Base-by-base conservation (phyloP, 2,888 invertebrate species). In the Polydrusus cervinus region DNA sequence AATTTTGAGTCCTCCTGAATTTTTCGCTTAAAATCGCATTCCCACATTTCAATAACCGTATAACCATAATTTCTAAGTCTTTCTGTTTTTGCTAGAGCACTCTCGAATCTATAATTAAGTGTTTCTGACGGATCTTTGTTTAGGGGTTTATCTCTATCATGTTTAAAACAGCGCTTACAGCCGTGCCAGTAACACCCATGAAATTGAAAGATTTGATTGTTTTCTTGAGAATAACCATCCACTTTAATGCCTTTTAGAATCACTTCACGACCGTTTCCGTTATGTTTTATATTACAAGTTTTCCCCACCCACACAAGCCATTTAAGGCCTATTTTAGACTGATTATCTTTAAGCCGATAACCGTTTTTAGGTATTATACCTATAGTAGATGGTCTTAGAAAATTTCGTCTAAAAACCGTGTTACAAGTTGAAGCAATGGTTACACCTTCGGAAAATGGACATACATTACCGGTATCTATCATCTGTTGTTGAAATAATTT, bases 381-480 rank as follows among this genome's bases (percentile, higher is more conserved):
- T 40, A 40, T 40, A 40, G 68, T 16, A 74, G 82, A 57, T 5
- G 76, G 45, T 74, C 81, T 74, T 10, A 83, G 67, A 75, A 81
- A 82, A 16, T 83, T 81, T 47, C 78, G 77, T 10, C 80, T 47
- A 61, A 74, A 82, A 3, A 81, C 73, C 43, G 65, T 69, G 70
- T 79, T 82, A 64, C 83, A 84, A 6, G 82, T 81, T 8, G 76
- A 77, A 5, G 80, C 78, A 16, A 81, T 78, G 0, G 83, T 83
- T 0, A 67, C 69, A 10, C 80, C 77, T 65, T 83, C 81, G 0
- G 72, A 65, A 70, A 85, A 84, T 1, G 83, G 82, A 20, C 66
- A 67, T 1, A 78, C 82, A 20, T 75, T 76, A 0, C 75, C 77
- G 11, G 69, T 73, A 10, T 72, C 61, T 1, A 83, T 38, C 20